Percentiles rank a stretch among this genome's conserved stretches.
Conservation (phyloP, 2,113 vertebrate species). For the Gymnobelideus leadbeateri region DNA sequence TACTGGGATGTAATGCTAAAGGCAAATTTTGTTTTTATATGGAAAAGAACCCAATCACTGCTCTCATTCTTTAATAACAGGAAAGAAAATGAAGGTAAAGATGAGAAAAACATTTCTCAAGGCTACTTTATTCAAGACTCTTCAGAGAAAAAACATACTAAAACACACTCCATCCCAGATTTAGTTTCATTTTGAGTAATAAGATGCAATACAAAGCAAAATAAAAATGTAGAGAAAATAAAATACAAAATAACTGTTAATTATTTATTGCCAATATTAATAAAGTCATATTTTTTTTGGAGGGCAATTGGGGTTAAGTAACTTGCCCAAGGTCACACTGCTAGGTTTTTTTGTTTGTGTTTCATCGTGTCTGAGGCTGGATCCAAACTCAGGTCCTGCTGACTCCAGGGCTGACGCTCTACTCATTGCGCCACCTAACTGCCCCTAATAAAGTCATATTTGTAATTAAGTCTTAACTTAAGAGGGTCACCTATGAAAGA, state of each 20-base stretch:
- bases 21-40: constrained; percentile 66
- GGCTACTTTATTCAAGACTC: constrained; percentile 48
- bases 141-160: constrained; percentile 33
- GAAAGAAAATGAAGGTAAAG: fast-evolving
- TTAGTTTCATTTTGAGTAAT: constrained; percentile 37
- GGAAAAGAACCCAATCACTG: constrained; percentile 65
- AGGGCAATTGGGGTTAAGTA: too few relatives aligned
- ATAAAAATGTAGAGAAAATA: constrained; percentile 54
- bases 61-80: background rate
- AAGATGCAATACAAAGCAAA: constrained; percentile 29
- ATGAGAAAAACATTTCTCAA: background rate
- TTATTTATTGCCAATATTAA: constrained; percentile 5
- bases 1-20: constrained; percentile 54
- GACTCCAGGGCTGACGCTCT: too few relatives aligned
- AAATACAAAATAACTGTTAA: constrained; percentile 30
- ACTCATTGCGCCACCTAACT: too few relatives aligned
- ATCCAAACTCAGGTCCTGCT: too few relatives aligned
- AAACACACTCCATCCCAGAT: constrained; percentile 1
- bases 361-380: too few relatives aligned
- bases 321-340: too few relatives aligned
- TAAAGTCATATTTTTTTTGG: background rate
- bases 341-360: too few relatives aligned
- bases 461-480: constrained; percentile 21
- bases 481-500: background rate
- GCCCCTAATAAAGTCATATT: background rate